These are phyloP conservation scores for Drosophila macrospina DNA, from an alignment of 2,888 invertebrate genomes.

Conservation along the genomic window DNA sequence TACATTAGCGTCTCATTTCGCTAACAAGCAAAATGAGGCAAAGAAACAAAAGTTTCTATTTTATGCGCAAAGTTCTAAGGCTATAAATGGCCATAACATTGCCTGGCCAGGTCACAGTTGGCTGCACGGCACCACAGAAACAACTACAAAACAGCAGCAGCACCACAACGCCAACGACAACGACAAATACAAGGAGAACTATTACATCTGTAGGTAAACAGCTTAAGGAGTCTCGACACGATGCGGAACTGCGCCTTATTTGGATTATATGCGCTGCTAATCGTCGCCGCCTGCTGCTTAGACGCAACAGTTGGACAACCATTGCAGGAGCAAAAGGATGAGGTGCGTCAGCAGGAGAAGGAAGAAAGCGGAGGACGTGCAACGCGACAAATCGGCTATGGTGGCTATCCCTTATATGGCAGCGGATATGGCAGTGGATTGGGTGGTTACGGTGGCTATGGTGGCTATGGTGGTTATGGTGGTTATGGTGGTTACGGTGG, in stretches of 20 bases:
- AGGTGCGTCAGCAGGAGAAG: constrained; percentile 11
- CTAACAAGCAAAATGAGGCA: constrained; percentile 64
- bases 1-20: constrained; percentile 83
- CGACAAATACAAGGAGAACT: constrained; percentile 2
- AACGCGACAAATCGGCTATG: constrained; percentile 54
- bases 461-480: constrained; percentile 32
- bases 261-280: constrained; percentile 78
- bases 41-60: constrained; percentile 78
- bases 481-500: constrained; percentile 41
- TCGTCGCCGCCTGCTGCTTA: constrained; percentile 49
- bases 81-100: constrained; percentile 71
- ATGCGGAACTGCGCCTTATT: constrained; percentile 69
- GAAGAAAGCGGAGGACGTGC: constrained; percentile 40
- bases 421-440: constrained; percentile 35
- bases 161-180: constrained; percentile 13
- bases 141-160: constrained; percentile 19
- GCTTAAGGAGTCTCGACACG: constrained; percentile 55
- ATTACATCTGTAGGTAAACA: constrained; percentile 35
- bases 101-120: constrained; percentile 71
- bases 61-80: constrained; percentile 77
- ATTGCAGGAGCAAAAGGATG: constrained; percentile 30
- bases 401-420: constrained; percentile 36
- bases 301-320: constrained; percentile 73
- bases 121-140: constrained; percentile 36
- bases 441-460: constrained; percentile 17